phyloP scores from a whole-genome alignment of 2,113 vertebrate genomes.

The Monopterus albus region DNA sequence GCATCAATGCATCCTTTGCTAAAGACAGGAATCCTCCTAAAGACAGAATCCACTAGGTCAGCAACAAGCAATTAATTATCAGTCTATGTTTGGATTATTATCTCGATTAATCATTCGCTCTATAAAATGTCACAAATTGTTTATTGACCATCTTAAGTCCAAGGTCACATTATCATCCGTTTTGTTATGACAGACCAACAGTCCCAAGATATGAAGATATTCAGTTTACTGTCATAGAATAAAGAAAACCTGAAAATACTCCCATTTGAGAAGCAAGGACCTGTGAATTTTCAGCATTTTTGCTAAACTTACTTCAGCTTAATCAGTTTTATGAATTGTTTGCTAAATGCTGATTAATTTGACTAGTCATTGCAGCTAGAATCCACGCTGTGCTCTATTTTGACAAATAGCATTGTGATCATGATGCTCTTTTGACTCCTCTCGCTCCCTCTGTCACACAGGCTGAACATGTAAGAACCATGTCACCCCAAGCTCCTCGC shows the following conservation, averaged over 20 bases:
- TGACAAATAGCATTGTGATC: background rate
- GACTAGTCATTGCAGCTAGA: background rate
- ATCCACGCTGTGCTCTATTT: background rate
- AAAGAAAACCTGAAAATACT: background rate
- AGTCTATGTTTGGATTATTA: too few species aligned
- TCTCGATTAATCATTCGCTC: background rate
- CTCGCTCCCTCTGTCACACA: conserved; percentile 21
- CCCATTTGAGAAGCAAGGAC: background rate
- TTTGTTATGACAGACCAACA: too few species aligned
- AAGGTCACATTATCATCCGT: too few species aligned
- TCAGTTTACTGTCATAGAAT: background rate
- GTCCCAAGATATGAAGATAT: too few species aligned
- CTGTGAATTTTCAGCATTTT: background rate
- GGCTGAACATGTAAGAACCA: conserved; percentile 63
- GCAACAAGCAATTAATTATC: too few species aligned
- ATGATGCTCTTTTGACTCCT: background rate
- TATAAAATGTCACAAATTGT: background rate
- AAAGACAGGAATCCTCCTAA: too few species aligned
- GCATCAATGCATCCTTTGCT: too few species aligned
- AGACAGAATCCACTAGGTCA: too few species aligned
- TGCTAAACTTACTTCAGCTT: too few species aligned
- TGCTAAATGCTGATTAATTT: too few species aligned
- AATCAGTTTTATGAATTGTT: too few species aligned
- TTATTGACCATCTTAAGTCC: too few species aligned
- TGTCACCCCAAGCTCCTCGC: conserved; percentile 75